A percentile compares a stretch with the other conserved stretches of the same genome.
These are phyloP conservation scores for Cheiracanthium punctorium DNA, from an alignment of 2,888 invertebrate genomes.

Conservation along the genomic window DNA sequence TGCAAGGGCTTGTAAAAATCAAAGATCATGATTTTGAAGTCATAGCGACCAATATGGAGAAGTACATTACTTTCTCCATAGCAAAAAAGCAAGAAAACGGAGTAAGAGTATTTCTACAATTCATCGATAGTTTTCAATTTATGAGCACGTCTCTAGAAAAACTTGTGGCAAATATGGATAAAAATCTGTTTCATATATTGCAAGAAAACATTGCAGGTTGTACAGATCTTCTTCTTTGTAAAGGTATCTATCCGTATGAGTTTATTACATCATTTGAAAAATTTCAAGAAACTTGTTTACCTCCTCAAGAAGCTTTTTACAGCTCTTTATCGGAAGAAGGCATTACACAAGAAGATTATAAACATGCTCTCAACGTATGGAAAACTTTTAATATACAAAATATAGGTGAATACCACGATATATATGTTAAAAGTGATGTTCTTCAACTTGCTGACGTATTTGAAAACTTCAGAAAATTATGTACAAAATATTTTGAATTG, in stretches of 20 bases:
- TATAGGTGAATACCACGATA: background rate
- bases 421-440: conserved; percentile 53
- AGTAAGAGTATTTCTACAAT: background rate
- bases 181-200: conserved; percentile 3
- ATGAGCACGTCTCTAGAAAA: too few relatives aligned
- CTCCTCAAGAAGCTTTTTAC: conserved; percentile 53
- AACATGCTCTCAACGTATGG: conserved; percentile 72
- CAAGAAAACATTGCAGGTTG: background rate
- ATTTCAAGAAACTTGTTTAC: conserved; percentile 72
- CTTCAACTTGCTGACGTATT: too few relatives aligned
- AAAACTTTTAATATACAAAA: conserved; percentile 70
- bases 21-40: too few relatives aligned
- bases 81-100: background rate
- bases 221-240: conserved; percentile 59
- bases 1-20: too few relatives aligned
- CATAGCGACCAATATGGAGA: too few relatives aligned
- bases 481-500: background rate
- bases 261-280: conserved; percentile 72
- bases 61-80: background rate
- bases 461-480: background rate
- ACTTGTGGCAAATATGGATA: too few relatives aligned
- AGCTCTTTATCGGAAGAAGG: too few relatives aligned
- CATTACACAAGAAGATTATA: conserved; percentile 63
- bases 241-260: conserved; percentile 74
- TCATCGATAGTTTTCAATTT: conserved; percentile 14